A percentile compares a stretch with the other conserved stretches of the same genome.
Conservation (phyloP, 35 echinoderm and acorn worm species). For the Apostichopus parvimensis region DNA sequence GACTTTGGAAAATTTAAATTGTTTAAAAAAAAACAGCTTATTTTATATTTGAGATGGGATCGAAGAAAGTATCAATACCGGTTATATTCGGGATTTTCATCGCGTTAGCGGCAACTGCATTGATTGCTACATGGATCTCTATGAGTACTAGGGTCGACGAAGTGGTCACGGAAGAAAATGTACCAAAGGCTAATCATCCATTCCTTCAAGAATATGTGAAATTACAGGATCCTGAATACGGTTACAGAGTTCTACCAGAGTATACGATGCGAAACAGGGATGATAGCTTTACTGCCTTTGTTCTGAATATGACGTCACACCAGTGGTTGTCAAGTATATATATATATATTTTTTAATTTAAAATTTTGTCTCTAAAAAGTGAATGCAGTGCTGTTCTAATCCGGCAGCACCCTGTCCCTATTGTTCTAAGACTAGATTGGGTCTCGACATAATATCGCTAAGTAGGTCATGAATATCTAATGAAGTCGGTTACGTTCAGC, state of each 20-base stretch:
- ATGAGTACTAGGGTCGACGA: conserved; percentile 23
- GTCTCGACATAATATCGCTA: too few species aligned
- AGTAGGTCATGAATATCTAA: too few species aligned
- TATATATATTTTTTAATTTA: too few species aligned
- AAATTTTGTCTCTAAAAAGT: too few species aligned
- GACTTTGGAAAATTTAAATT: too few species aligned
- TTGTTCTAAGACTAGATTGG: too few species aligned
- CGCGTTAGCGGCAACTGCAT: neutral
- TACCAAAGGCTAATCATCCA: conserved; percentile 2
- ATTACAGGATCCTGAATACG: conserved; percentile 1
- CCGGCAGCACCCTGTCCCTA: too few species aligned
- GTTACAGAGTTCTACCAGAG: conserved; percentile 27
- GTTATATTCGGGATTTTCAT: neutral
- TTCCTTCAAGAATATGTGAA: conserved; percentile 47
- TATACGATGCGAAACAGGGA: conserved; percentile 19
- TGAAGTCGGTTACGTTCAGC: too few species aligned
- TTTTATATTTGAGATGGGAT: too few species aligned
- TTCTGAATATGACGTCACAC: conserved; percentile 63
- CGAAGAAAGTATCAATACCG: neutral
- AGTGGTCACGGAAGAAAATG: neutral
- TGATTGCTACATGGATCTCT: conserved; percentile 23
- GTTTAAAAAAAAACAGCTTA: too few species aligned
- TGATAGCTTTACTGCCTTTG: conserved; percentile 23
- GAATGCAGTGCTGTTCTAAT: too few species aligned
- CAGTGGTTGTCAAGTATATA: conserved; percentile 47